Evolutionary conservation across 2,113 vertebrate species (phyloP).

Genomic region (Dunckerocampus dactyliophorus): DNA sequence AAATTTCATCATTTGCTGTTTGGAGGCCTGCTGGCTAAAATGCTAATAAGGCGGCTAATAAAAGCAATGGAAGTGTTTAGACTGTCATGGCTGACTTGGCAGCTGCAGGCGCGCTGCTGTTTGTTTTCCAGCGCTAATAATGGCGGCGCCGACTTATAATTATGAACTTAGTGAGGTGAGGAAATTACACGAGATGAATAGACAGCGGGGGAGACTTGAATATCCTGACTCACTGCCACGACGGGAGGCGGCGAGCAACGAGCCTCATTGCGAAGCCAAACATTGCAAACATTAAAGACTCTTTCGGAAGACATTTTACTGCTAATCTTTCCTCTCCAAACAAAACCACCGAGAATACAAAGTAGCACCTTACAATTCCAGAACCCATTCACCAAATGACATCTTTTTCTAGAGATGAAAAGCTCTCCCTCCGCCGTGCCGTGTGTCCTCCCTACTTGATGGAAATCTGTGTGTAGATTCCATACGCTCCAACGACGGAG

Average conservation of each 20-base stretch:
- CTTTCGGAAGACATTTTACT: too few species aligned
- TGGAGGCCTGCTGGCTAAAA: slow-evolving; percentile 53
- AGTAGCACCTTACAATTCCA: too few species aligned
- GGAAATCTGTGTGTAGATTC: too few species aligned
- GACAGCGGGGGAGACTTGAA: slow-evolving; percentile 51
- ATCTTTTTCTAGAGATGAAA: too few species aligned
- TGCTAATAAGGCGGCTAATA: slow-evolving; percentile 68
- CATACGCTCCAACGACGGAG: too few species aligned
- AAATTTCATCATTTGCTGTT: slow-evolving; percentile 35
- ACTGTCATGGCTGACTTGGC: slow-evolving; percentile 63
- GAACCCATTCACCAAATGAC: too few species aligned
- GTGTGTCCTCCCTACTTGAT: too few species aligned
- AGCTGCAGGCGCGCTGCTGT: slow-evolving; percentile 62
- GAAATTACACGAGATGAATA: slow-evolving; percentile 65
- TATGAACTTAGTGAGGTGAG: slow-evolving; percentile 72
- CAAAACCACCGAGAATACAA: too few species aligned
- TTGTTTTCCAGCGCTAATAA: slow-evolving; percentile 70
- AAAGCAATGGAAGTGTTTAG: slow-evolving; percentile 59
- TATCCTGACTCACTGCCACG: slow-evolving; percentile 35
- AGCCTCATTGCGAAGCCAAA: too few species aligned
- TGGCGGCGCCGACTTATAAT: slow-evolving; percentile 64
- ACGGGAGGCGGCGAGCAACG: slow-evolving; percentile 2
- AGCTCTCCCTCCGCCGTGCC: too few species aligned
- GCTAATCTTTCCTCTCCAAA: too few species aligned
- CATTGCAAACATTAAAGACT: too few species aligned